Evolutionary conservation across 2,888 invertebrate genomes (phyloP).

Genomic region (Colletes collaris): DNA sequence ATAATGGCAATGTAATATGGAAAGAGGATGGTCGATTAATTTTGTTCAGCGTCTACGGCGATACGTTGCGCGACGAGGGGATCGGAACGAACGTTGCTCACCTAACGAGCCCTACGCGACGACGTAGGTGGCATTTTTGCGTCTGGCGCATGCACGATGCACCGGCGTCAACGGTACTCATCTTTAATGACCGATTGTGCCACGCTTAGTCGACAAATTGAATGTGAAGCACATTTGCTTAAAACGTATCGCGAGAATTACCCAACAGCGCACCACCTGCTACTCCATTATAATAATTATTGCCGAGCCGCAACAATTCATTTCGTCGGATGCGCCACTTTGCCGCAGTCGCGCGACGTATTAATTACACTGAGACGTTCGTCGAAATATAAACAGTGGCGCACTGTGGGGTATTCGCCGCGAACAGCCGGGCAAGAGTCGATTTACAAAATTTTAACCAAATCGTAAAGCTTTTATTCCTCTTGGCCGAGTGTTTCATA

Average conservation of each 20-base stretch:
- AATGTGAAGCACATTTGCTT: conserved; percentile 77
- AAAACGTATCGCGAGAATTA: conserved; percentile 74
- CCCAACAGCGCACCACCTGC: conserved; percentile 75
- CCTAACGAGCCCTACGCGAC: conserved; percentile 42
- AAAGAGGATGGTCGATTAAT: background rate
- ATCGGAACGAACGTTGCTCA: conserved; percentile 1
- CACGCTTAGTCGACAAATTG: conserved; percentile 73
- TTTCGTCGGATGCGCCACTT: conserved; percentile 49
- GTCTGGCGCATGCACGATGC: conserved; percentile 29
- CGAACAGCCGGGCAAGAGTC: too few relatives aligned
- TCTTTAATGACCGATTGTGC: conserved; percentile 73
- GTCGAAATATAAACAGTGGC: conserved; percentile 2
- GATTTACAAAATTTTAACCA: too few relatives aligned
- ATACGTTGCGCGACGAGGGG: background rate
- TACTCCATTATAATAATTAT: conserved; percentile 81
- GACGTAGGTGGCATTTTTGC: conserved; percentile 43
- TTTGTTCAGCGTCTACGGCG: background rate
- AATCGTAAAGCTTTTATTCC: too few relatives aligned
- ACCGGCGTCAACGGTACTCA: conserved; percentile 37
- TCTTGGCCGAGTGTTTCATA: too few relatives aligned
- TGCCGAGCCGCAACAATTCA: conserved; percentile 74
- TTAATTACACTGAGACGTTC: conserved; percentile 30
- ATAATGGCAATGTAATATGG: background rate
- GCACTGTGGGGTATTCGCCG: too few relatives aligned
- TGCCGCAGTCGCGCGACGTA: conserved; percentile 23